A percentile compares a stretch with the other conserved stretches of the same genome.
Conservation (phyloP, 2,797 vertebrate genomes). For the Salarias fasciatus region DNA sequence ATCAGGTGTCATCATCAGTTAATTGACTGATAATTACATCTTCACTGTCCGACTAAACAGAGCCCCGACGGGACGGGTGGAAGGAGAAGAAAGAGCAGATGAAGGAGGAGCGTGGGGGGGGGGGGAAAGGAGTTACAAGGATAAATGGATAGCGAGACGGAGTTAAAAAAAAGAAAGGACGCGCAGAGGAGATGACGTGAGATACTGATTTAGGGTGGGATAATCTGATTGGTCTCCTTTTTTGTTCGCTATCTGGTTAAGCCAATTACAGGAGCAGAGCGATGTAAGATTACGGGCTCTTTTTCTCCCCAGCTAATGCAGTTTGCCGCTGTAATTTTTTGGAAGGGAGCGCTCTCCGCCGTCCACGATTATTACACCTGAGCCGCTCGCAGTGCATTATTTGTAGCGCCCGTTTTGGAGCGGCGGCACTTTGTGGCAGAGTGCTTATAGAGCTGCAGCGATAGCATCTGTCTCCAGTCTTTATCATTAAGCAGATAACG, state of each 20-base stretch:
- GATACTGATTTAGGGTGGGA: slow-evolving; percentile 28
- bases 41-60: slow-evolving; percentile 42
- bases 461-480: slow-evolving; percentile 67
- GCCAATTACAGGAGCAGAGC: slow-evolving; percentile 38
- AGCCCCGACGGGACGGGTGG: slow-evolving; percentile 16
- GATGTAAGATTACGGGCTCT: slow-evolving; percentile 6
- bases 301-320: not conserved
- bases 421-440: slow-evolving; percentile 50
- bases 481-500: slow-evolving; percentile 73
- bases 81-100: slow-evolving; percentile 24
- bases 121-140: not conserved
- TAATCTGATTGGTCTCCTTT: slow-evolving; percentile 48
- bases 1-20: slow-evolving; percentile 65
- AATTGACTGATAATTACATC: slow-evolving; percentile 59
- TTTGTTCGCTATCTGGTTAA: slow-evolving; percentile 36
- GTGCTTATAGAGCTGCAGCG: slow-evolving; percentile 42
- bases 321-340: slow-evolving; percentile 8
- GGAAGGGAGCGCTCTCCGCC: not conserved
- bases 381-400: slow-evolving; percentile 5
- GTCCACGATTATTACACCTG: not conserved
- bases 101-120: slow-evolving; percentile 1
- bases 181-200: slow-evolving; percentile 29
- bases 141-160: no score
- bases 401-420: slow-evolving; percentile 21
- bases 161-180: no score